Base-by-base conservation (phyloP, 2,797 vertebrate species). In the Melanogrammus aeglefinus region DNA sequence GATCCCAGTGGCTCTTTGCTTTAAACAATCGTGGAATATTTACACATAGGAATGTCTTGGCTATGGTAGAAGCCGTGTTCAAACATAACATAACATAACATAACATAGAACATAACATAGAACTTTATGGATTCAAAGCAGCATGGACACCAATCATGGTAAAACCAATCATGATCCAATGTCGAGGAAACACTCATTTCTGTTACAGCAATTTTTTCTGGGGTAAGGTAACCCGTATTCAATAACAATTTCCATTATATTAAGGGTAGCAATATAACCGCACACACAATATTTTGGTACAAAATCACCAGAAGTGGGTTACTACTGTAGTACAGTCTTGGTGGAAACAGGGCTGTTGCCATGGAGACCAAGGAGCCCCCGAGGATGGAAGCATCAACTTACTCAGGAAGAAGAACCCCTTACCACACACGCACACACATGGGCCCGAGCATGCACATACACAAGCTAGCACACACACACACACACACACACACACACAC, bases 361-460 rank as follows among this genome's bases (percentile, higher is more conserved):
- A 88, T 77, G 86, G 88, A 80, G 87, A 92, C 88, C 36, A 2
- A 41, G 70, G 76, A 80, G 82, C 75, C 63, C 77, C 80, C 81
- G 13, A 16, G 38, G 76, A 75, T 80, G 80, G 75, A 51, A 77
- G 82, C 78, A 77, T 83, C 51, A 76, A 79, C 79, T 76, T 86
- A 81, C 83, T 84, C 82, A 72, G 82, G 24, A 27, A 14, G 14
- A 80, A 76, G 57, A 88, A 74, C 75, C 27, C 36, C 27, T 29
- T 57, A 3, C 31, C 18, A 7, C 6, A 69, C 47, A 12, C 66
- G n/a, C 57, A 5, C n/a, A 21, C 57, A 66, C 57, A 21, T 21
- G 13, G 31, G 31, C 31, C 31, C 2, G 31, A 33, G 31, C 31
- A 33, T 3, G 31, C 31, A 33, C 63, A n/a, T 6, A n/a, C 63